Percentiles rank a stretch among this genome's conserved stretches.
Conservation (phyloP, 2,797 vertebrate genomes). For the Menidia menidia region DNA sequence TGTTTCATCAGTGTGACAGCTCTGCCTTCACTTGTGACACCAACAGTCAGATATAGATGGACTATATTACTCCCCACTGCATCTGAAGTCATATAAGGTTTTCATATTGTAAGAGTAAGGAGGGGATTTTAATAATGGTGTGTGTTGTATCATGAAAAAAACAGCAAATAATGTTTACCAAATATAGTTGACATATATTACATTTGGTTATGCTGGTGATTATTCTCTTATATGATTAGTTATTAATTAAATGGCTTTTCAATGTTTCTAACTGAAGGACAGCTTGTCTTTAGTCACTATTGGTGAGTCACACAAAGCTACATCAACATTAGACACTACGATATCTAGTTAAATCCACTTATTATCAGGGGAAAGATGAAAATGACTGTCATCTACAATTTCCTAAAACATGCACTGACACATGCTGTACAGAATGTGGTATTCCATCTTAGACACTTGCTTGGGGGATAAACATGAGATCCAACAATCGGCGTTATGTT, state of each 20-base stretch:
- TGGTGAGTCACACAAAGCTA: slow-evolving; percentile 5
- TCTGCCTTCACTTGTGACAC: slow-evolving; percentile 53
- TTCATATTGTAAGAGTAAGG: slow-evolving; percentile 35
- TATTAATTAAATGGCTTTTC: slow-evolving; percentile 3
- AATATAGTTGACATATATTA: slow-evolving; percentile 19
- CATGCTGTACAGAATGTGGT: background rate
- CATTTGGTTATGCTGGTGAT: slow-evolving; percentile 1
- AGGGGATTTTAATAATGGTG: slow-evolving; percentile 30
- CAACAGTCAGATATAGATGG: slow-evolving; percentile 50
- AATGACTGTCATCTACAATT: slow-evolving; percentile 1
- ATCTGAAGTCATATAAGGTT: slow-evolving; percentile 32
- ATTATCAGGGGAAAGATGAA: slow-evolving; percentile 1
- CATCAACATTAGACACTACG: background rate
- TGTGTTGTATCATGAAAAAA: slow-evolving; percentile 26
- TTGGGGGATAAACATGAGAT: background rate
- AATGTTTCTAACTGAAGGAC: slow-evolving; percentile 7
- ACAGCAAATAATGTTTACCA: slow-evolving; percentile 4
- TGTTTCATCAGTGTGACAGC: slow-evolving; percentile 77
- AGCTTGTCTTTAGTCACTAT: slow-evolving; percentile 1
- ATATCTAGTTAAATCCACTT: slow-evolving; percentile 1
- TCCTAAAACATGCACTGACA: background rate
- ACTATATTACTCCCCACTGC: slow-evolving; percentile 60
- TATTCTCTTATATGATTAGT: slow-evolving; percentile 2
- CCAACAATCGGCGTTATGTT: background rate
- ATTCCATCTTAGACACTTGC: background rate